These are phyloP conservation scores for Rhogogaster chlorosoma DNA, from an alignment of 2,888 invertebrate species.

Conservation along the genomic window DNA sequence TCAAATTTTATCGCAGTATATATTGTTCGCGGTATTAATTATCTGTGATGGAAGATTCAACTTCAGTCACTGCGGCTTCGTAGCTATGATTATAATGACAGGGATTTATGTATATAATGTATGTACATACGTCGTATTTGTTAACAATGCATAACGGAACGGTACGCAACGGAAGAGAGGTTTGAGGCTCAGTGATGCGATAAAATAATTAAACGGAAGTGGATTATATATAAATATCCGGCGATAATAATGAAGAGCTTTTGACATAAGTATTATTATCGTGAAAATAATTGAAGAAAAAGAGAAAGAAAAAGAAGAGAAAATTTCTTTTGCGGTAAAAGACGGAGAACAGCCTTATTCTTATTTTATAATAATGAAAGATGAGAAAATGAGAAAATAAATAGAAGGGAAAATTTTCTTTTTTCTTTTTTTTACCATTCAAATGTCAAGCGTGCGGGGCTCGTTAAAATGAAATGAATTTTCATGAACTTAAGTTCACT, in stretches of 20 bases:
- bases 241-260: background rate
- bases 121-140: background rate
- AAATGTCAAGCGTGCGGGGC: background rate
- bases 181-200: background rate
- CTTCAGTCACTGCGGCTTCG: background rate
- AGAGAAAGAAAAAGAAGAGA: background rate
- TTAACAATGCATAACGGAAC: constrained; percentile 5
- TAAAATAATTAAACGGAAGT: background rate
- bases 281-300: background rate
- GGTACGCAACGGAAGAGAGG: background rate
- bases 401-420: background rate
- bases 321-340: no score
- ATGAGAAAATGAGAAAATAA: background rate
- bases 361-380: background rate
- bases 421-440: background rate
- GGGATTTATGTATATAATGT: background rate
- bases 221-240: background rate
- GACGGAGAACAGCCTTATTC: background rate
- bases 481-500: background rate
- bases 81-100: background rate
- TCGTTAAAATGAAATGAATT: background rate
- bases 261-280: background rate
- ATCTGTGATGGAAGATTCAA: no score
- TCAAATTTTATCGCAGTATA: no score
- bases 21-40: no score